Percentiles rank a stretch among this genome's conserved stretches.
Conservation (phyloP, 2,797 vertebrate species). For the Varecia variegata region DNA sequence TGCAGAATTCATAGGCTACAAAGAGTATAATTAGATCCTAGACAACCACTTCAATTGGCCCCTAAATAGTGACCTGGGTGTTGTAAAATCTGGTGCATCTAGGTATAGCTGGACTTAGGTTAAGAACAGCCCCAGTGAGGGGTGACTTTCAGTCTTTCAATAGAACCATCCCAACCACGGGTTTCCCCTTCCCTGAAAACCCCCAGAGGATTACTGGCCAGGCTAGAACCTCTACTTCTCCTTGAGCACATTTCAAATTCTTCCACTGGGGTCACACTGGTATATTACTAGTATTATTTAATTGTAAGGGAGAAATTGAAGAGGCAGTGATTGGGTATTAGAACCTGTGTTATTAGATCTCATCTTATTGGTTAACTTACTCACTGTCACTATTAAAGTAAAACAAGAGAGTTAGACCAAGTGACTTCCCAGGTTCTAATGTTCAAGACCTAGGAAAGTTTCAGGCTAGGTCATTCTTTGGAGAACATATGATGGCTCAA, state of each 20-base stretch:
- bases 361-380: not conserved
- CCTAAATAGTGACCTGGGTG: not conserved
- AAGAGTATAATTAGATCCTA: not conserved
- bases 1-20: not conserved
- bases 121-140: not conserved
- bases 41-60: not conserved
- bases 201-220: not conserved
- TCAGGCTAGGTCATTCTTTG: not conserved
- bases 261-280: not conserved
- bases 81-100: not conserved
- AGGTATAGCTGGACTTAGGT: not conserved
- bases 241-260: not conserved
- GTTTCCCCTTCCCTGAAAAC: not conserved
- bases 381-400: not conserved
- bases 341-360: not conserved
- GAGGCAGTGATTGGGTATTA: not conserved
- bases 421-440: not conserved
- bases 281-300: not conserved
- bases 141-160: not conserved
- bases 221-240: not conserved
- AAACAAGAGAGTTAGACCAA: not conserved
- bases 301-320: constrained; percentile 5
- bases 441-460: not conserved
- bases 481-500: not conserved
- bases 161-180: not conserved